Evolutionary conservation across 2,888 invertebrate genomes (phyloP).

Genomic region (Scaptomyza parva): DNA sequence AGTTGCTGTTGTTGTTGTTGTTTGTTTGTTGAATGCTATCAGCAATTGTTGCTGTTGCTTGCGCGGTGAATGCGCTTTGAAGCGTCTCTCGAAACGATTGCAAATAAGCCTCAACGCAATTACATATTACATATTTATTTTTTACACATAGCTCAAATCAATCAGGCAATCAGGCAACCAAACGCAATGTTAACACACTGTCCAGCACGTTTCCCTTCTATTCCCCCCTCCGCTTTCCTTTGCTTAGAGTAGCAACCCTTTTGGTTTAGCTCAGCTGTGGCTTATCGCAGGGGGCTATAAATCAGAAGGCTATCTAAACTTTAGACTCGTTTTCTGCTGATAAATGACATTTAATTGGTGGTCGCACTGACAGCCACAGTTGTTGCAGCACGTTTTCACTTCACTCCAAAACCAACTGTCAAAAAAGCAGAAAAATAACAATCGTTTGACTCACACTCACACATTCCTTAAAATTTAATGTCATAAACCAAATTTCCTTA

Average conservation of each 20-base stretch:
- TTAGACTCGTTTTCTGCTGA: slow-evolving; percentile 69
- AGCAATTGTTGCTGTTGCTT: slow-evolving; percentile 36
- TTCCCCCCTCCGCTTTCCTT: not conserved
- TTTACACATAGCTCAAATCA: slow-evolving; percentile 71
- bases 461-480: slow-evolving; percentile 9
- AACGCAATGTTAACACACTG: slow-evolving; percentile 24
- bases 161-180: slow-evolving; percentile 37
- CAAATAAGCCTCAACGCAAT: slow-evolving; percentile 49
- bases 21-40: no score
- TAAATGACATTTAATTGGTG: slow-evolving; percentile 80
- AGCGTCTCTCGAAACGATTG: slow-evolving; percentile 46
- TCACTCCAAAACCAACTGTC: slow-evolving; percentile 24
- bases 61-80: slow-evolving; percentile 63
- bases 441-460: slow-evolving; percentile 1
- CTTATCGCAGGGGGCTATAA: slow-evolving; percentile 78
- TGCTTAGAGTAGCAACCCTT: not conserved
- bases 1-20: slow-evolving; percentile 28
- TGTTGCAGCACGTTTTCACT: slow-evolving; percentile 67
- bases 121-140: slow-evolving; percentile 72
- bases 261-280: slow-evolving; percentile 10
- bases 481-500: slow-evolving; percentile 34
- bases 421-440: not conserved
- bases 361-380: slow-evolving; percentile 28
- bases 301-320: slow-evolving; percentile 83
- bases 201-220: not conserved